Evolutionary conservation across 2,113 vertebrate genomes (phyloP).

Genomic region (Coptodon bakossiorum): DNA sequence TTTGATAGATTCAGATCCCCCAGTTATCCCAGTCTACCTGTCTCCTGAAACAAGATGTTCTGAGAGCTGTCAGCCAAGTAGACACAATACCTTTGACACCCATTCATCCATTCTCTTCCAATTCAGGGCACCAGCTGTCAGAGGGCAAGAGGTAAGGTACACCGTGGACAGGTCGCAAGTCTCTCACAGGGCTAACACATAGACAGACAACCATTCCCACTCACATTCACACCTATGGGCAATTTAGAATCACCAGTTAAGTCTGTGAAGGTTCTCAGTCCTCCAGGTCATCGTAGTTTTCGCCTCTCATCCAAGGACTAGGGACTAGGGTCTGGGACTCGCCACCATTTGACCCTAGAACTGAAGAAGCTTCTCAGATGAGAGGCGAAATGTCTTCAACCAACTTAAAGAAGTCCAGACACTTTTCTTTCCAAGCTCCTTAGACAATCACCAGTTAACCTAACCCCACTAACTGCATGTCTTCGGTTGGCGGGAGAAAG

Average conservation of each 20-base stretch:
- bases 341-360: no score
- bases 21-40: neutral
- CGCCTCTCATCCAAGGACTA: no score
- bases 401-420: no score
- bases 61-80: fast-evolving
- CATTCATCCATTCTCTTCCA: neutral
- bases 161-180: neutral
- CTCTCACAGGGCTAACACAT: neutral
- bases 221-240: neutral
- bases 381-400: no score
- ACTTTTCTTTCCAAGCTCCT: no score
- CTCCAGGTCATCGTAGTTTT: no score
- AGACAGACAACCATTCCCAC: neutral
- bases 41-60: neutral
- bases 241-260: neutral
- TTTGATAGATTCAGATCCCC: fast-evolving
- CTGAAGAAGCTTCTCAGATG: no score
- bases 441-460: no score
- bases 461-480: no score
- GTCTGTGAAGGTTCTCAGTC: no score
- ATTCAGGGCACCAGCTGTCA: neutral
- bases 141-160: neutral
- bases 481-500: no score
- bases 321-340: no score
- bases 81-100: neutral